Conservation (phyloP, 2,888 invertebrate species). For the Cloeon dipterum region DNA sequence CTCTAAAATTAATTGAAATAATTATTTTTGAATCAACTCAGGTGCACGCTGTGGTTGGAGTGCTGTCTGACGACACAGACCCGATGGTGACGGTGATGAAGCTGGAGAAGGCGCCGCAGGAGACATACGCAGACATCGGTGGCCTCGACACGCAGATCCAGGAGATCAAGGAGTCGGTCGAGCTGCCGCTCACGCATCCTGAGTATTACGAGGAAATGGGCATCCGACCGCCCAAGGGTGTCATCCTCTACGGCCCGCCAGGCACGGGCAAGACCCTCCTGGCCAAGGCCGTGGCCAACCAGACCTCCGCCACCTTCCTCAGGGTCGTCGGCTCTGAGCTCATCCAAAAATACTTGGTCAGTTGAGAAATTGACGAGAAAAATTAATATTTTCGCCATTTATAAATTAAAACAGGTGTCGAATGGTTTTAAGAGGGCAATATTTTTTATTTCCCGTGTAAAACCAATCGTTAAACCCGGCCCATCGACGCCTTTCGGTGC, state of each 20-base stretch:
- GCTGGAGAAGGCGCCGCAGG: slow-evolving; percentile 96
- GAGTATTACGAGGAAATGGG: slow-evolving; percentile 99
- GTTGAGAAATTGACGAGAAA: no score
- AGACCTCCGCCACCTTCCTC: slow-evolving; percentile 96
- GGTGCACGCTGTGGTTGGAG: slow-evolving; percentile 98
- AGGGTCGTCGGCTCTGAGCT: slow-evolving; percentile 98
- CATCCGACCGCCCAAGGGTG: slow-evolving; percentile 97
- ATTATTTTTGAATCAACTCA: no score
- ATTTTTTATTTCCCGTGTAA: neutral
- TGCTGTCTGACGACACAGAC: slow-evolving; percentile 95
- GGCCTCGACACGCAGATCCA: slow-evolving; percentile 95
- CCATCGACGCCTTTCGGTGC: no score
- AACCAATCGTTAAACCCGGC: no score
- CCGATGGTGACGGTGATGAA: slow-evolving; percentile 99
- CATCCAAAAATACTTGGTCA: slow-evolving; percentile 91
- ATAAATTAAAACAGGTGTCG: no score
- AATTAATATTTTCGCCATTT: no score
- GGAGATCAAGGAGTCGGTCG: slow-evolving; percentile 95
- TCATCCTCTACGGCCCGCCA: slow-evolving; percentile 92
- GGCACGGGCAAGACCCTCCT: slow-evolving; percentile 96
- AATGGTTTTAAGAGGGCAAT: no score
- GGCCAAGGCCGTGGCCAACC: slow-evolving; percentile 98
- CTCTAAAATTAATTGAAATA: no score
- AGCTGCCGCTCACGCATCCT: slow-evolving; percentile 93
- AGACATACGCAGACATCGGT: slow-evolving; percentile 97